Conservation (phyloP, 2,113 vertebrate species). For the Hyaena hyaena region DNA sequence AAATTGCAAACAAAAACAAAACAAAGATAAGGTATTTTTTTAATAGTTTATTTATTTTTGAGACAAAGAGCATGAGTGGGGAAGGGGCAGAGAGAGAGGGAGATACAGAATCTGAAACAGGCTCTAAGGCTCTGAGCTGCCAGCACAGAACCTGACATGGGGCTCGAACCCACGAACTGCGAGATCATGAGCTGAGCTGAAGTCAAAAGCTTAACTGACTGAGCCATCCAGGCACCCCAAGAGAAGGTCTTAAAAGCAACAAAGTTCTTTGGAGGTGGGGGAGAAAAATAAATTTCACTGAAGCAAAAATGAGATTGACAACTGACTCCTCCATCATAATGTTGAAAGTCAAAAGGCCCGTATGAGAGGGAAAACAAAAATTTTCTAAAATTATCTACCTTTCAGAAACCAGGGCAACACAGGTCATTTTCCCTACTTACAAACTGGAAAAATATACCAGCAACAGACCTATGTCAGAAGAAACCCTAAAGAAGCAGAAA, state of each 20-base stretch:
- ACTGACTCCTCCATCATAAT: neutral
- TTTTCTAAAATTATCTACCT: neutral
- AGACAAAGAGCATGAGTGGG: no score
- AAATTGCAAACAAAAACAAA: neutral
- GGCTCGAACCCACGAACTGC: no score
- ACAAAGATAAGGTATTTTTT: neutral
- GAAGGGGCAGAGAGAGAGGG: no score
- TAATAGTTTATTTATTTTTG: no score
- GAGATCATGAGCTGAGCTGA: no score
- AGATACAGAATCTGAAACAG: no score
- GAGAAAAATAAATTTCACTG: neutral
- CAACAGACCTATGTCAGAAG: neutral
- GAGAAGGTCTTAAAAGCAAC: neutral
- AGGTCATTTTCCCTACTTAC: neutral
- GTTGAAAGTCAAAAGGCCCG: neutral
- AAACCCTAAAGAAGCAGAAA: neutral
- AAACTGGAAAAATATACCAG: neutral
- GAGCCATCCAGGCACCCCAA: no score
- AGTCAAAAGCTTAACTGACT: no score
- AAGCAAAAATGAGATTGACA: neutral
- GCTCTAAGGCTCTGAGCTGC: no score
- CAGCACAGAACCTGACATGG: no score
- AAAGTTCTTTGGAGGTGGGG: neutral
- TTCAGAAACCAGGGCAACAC: neutral
- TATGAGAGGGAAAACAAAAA: neutral